Base-by-base conservation (phyloP, 1,140 invertebrate genomes). In the Capitella teleta region DNA sequence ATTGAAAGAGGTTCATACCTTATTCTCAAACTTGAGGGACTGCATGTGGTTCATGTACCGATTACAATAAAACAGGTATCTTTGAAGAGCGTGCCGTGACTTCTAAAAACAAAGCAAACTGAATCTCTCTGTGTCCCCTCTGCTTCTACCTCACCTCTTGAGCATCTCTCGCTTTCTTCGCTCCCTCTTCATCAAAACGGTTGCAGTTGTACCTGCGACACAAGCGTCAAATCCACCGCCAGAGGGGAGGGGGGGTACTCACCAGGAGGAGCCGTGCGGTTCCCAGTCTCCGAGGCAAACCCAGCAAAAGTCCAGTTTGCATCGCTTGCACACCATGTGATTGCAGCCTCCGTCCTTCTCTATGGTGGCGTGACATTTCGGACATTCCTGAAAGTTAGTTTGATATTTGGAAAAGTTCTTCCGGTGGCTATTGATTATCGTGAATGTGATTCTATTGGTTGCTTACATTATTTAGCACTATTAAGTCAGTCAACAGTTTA, bases 21-120 rank as follows among this genome's bases (percentile, higher is more conserved):
- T 97, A 70, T 88, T 84, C 73, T 98, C 94, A 75, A 98, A 95
- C 74, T 95, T 94, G 55, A 98, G 78, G 54, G 89, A 94, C 72
- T 97, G 91, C 87, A 96, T 94, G 74, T 98, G 94, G 77, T 98
- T 98, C 87, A 96, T 94, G 69, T 97, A 98, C 44, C 94, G 83
- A 76, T 97, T 97, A 70, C 91, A 98, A 73, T 98, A 98, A 76
- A 97, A 96, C 47, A 98, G 74, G 74, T 98, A 98, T 56, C 95
- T 82, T 68, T 90, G 89, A 14, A 85, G 70, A 18, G 90, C 90
- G 28, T 89, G 83, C 37, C 94, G 78, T 6, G 92, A 94, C 61
- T 82, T 83, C 65, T 74, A 57, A 18, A 63, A 57, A 37, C 48
- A 47, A 55, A 51, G 18, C 48, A 34, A 40, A 44, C 16, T 51